Evolutionary conservation across 2,797 vertebrate genomes (phyloP), one percentile per base, ranked within the genome.

Genomic region (Lepilemur septentrionalis): DNA sequence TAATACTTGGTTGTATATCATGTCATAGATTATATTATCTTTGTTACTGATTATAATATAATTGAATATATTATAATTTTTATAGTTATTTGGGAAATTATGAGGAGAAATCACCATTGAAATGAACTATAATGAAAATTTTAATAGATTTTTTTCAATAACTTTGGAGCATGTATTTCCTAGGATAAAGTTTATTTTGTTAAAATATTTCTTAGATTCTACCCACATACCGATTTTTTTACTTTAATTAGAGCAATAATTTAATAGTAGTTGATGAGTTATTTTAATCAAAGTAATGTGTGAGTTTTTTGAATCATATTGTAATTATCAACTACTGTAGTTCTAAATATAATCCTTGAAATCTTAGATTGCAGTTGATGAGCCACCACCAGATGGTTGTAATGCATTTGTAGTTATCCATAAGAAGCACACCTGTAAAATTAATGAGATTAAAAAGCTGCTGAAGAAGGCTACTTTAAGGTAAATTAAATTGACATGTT

Each of bases 401-500:
- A 88, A 97, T 89, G 99, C 99, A 25, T 99, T 99, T 98, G 99
- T 99, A 91, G 99, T 99, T 92, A 98, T 99, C 94, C 99, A 99
- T 87, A 98, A 98, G 97, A 99, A 99, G 97, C 98, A 97, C 86
- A 99, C 99, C 98, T 99, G 99, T 98, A 99, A 99, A 98, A 98
- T 99, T 97, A 99, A 99, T 97, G 99, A 99, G 96, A 99, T 99
- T 95, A 99, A 99, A 98, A 99, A 99, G 97, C 99, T 99, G 78
- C 98, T 99, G 98, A 99, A 99, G 98, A 99, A 99, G 95, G 99
- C 99, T 96, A 94, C 98, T 98, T 98, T 98, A 98, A 99, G 99
- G 99, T 99, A 98, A 98, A 93, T 41, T 61, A 94, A 94, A 90
- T 89, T 76, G 48, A 95, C 67, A 81, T 93, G 10, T 59, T 59